Evolutionary conservation across 2,888 invertebrate genomes (phyloP).

Genomic region (Patella depressa): DNA sequence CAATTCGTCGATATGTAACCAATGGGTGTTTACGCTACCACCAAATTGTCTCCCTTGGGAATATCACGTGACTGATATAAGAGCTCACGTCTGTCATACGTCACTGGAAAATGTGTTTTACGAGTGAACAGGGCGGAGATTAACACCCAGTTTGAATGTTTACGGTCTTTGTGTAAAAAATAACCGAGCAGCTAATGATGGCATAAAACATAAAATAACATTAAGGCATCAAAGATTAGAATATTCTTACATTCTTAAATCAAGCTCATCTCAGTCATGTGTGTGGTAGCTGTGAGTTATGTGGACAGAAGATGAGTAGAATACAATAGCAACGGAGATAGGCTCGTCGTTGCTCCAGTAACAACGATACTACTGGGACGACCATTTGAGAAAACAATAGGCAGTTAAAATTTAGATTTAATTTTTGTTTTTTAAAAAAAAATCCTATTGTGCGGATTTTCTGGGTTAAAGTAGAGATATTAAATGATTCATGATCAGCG

Average conservation of each 20-base stretch:
- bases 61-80: slow-evolving; percentile 1
- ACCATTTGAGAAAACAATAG: neutral
- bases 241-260: slow-evolving; percentile 5
- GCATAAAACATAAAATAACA: neutral
- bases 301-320: no score
- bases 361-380: neutral
- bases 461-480: no score
- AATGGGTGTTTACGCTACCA: no score
- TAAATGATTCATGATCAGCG: neutral
- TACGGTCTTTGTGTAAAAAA: slow-evolving; percentile 2
- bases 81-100: neutral
- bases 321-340: neutral
- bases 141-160: neutral
- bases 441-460: no score
- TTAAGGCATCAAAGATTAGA: neutral
- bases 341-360: neutral
- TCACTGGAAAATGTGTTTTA: slow-evolving; percentile 6
- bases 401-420: neutral
- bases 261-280: neutral
- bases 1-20: no score
- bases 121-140: slow-evolving; percentile 2
- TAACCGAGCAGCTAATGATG: neutral
- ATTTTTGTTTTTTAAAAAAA: neutral
- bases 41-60: neutral
- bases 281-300: no score